Percentiles rank a stretch among this genome's conserved stretches.
Conservation (phyloP, 1,140 invertebrate species). For the Halictus rubicundus region DNA sequence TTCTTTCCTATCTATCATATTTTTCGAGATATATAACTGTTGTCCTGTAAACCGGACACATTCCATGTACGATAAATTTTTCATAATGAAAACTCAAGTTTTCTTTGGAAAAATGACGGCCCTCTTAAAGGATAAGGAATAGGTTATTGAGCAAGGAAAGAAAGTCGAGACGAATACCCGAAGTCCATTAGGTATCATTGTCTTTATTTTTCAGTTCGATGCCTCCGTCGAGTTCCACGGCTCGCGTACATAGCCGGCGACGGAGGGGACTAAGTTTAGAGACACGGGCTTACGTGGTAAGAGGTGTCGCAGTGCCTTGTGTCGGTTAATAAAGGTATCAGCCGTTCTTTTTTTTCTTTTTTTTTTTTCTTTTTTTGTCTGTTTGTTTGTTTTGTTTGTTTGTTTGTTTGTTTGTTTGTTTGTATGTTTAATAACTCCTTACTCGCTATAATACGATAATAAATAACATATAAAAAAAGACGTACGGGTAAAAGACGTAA, state of each 20-base stretch:
- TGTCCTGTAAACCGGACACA: too few species aligned
- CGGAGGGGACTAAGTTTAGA: slow-evolving; percentile 57
- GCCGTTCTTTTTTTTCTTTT: slow-evolving; percentile 33
- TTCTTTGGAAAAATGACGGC: too few species aligned
- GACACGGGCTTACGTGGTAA: slow-evolving; percentile 54
- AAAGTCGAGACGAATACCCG: neutral
- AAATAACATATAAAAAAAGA: slow-evolving; percentile 68
- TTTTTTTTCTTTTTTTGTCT: too few species aligned
- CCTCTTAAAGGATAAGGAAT: too few species aligned
- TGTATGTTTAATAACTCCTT: slow-evolving; percentile 32
- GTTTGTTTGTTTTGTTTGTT: too few species aligned
- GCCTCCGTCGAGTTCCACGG: slow-evolving; percentile 43
- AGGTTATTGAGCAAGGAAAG: neutral
- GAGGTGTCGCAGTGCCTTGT: slow-evolving; percentile 49
- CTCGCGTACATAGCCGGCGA: slow-evolving; percentile 54
- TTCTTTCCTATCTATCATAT: too few species aligned
- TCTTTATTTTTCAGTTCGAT: slow-evolving; percentile 63
- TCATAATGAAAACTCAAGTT: too few species aligned
- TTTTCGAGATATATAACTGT: too few species aligned
- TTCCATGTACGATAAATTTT: too few species aligned
- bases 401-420: too few species aligned
- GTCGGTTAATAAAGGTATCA: slow-evolving; percentile 54
- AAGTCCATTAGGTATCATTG: slow-evolving; percentile 45
- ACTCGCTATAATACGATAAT: slow-evolving; percentile 60
- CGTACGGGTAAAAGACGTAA: slow-evolving; percentile 51